Percentiles rank a stretch among this genome's conserved stretches.
Conservation (phyloP, 2,797 vertebrate species). For the Taenioides sp. region DNA sequence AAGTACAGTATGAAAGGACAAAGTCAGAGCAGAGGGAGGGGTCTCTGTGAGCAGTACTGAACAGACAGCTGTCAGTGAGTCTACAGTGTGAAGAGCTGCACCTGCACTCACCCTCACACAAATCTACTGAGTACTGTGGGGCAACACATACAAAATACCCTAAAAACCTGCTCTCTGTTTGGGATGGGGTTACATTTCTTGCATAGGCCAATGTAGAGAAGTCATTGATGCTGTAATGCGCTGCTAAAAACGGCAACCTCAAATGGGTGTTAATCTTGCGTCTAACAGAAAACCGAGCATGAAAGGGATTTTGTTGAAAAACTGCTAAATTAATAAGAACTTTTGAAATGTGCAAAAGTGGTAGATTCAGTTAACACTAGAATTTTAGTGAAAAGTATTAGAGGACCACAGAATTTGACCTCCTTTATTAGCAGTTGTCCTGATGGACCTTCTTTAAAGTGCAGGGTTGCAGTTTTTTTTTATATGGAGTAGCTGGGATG, state of each 20-base stretch:
- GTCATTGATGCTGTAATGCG: not conserved
- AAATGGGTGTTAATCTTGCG: not conserved
- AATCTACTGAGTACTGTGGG: not conserved
- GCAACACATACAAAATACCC: not conserved
- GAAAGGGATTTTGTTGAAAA: not conserved
- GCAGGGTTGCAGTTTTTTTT: too few relatives aligned
- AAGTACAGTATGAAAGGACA: conserved; percentile 14
- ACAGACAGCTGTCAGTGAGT: conserved; percentile 66
- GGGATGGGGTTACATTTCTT: not conserved
- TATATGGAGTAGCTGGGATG: too few relatives aligned
- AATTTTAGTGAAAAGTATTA: too few relatives aligned
- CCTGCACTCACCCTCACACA: conserved; percentile 45
- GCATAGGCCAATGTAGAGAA: not conserved
- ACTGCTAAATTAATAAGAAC: not conserved
- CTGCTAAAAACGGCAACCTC: not conserved
- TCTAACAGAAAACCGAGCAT: not conserved
- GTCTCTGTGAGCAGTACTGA: conserved; percentile 49
- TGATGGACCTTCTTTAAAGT: too few relatives aligned
- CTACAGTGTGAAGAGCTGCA: conserved; percentile 50
- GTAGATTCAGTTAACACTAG: not conserved
- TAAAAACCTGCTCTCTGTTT: not conserved
- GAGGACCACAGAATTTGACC: too few relatives aligned
- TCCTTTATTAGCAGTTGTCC: too few relatives aligned
- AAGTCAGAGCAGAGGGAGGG: conserved; percentile 43
- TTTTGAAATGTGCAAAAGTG: too few relatives aligned